phyloP scores from a whole-genome alignment of 2,888 invertebrate species.

The Acleris cristana region DNA sequence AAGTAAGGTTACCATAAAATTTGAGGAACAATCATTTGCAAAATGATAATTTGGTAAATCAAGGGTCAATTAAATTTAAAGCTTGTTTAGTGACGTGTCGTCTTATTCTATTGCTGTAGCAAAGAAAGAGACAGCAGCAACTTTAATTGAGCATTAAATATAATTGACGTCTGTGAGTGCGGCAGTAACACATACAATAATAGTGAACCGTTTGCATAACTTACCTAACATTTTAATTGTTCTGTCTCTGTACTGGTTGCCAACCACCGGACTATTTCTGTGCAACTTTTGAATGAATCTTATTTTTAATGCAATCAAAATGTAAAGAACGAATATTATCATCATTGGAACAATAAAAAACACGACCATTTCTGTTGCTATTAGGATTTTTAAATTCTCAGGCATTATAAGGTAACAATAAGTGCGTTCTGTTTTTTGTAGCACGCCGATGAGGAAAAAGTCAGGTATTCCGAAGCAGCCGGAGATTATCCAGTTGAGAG shows the following conservation, averaged over 20 bases:
- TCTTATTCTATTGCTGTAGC: too few relatives aligned
- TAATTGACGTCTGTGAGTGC: too few relatives aligned
- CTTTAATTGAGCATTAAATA: too few relatives aligned
- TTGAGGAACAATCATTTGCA: too few relatives aligned
- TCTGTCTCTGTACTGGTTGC: slow-evolving; percentile 74
- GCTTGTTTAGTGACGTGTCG: too few relatives aligned
- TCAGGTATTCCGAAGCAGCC: slow-evolving; percentile 89
- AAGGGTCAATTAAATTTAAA: too few relatives aligned
- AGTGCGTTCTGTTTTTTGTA: slow-evolving; percentile 64
- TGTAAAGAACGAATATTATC: slow-evolving; percentile 90
- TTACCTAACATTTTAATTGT: slow-evolving; percentile 92
- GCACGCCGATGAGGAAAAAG: slow-evolving; percentile 64
- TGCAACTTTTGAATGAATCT: slow-evolving; percentile 83
- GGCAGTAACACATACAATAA: too few relatives aligned
- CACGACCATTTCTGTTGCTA: slow-evolving; percentile 87
- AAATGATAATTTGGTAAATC: too few relatives aligned
- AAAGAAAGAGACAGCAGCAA: too few relatives aligned
- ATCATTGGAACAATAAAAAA: slow-evolving; percentile 94
- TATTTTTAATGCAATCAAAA: slow-evolving; percentile 88
- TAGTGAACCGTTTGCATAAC: slow-evolving; percentile 54
- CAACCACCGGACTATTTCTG: slow-evolving; percentile 75
- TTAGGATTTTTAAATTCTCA: slow-evolving; percentile 62
- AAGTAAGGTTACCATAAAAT: too few relatives aligned
- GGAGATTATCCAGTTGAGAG: slow-evolving; percentile 89
- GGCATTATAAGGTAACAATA: slow-evolving; percentile 68